A percentile compares a stretch with the other conserved stretches of the same genome.
Conservation (phyloP, 2,797 vertebrate genomes). For the Limosa lapponica region DNA sequence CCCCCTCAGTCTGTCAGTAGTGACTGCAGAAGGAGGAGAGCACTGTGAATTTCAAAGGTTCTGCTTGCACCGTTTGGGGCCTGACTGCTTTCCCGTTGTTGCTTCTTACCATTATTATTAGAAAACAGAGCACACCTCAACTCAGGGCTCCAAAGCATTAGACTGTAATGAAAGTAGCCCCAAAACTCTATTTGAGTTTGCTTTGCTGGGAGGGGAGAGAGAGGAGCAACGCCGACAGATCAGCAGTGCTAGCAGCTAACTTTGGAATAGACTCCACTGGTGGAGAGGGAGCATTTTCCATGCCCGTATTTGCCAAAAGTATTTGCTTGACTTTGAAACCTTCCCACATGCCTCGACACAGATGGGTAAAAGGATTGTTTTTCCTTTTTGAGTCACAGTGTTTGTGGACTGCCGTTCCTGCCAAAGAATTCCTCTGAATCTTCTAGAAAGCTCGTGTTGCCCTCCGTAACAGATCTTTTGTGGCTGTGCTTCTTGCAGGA, state of each 20-base stretch:
- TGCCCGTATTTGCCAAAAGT: conserved; percentile 76
- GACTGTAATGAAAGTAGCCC: not conserved
- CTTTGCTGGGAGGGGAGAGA: not conserved
- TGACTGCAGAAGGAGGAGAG: not conserved
- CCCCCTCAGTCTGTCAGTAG: not conserved
- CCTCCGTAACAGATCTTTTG: not conserved
- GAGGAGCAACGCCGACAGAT: accelerated
- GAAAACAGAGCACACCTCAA: not conserved
- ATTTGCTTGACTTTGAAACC: conserved; percentile 43
- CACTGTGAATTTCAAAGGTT: not conserved
- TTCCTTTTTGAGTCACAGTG: conserved; percentile 81
- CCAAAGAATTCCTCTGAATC: conserved; percentile 71
- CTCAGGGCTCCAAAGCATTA: not conserved
- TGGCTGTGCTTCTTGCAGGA: not conserved
- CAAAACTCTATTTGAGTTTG: not conserved
- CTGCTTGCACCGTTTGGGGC: not conserved
- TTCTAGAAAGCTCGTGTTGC: not conserved
- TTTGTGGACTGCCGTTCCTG: conserved; percentile 23
- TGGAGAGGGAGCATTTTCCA: conserved; percentile 22
- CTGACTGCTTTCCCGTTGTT: not conserved
- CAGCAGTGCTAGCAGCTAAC: not conserved
- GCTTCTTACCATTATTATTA: not conserved
- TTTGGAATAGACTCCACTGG: conserved; percentile 2
- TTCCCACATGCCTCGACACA: conserved; percentile 39
- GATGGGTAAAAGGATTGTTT: conserved; percentile 55